Base-by-base conservation (phyloP, 1,140 invertebrate species). In the Leptestheria dahalacensis region DNA sequence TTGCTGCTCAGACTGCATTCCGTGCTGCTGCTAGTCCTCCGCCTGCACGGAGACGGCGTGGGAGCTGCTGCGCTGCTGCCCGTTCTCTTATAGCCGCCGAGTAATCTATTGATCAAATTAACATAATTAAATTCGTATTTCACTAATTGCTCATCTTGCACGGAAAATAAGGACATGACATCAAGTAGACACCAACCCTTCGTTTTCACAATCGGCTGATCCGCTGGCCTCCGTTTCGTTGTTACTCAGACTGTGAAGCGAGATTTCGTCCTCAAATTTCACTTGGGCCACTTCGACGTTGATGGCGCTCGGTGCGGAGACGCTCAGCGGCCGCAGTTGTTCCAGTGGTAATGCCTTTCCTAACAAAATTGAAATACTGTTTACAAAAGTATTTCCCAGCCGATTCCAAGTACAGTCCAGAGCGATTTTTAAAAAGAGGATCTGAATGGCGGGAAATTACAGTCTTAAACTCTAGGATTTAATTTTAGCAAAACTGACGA, bases 251-350 rank as follows among this genome's bases (percentile, higher is more conserved):
- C 60, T 57, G 48, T 64, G 48, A 21, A 62, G 53, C 28, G 60
- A 64, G 15, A 62, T 58, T 20, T 71, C 70, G 26, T 71, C 70
- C 53, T 71, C 70, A 62, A 81, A 84, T 67, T 83, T 86, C 0
- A 86, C 82, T 2, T 79, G 80, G 0, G 76, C 73, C 65, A 80
- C 78, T 50, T 89, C 86, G n/a, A 85, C 73, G 68, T 90, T 89
- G 63, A 91, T 88, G 24, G 85, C 85, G 61, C 85, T 85, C 0
- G 88, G 87, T 1, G 88, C 88, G 1, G 87, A 91, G 72, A 83
- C 81, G 64, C 86, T 89, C 64, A 90, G 75, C 1, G 79, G 77
- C 68, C 81, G 79, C 1, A 81, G 82, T 2, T 41, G 33, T 41
- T 41, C 33, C 33, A 41, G 33, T 15, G 33, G n/a, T 41, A 6